Percentiles rank a stretch among this genome's conserved stretches.
phyloP scores from a whole-genome alignment of 2,113 vertebrate species.

The Ovibos moschatus region DNA sequence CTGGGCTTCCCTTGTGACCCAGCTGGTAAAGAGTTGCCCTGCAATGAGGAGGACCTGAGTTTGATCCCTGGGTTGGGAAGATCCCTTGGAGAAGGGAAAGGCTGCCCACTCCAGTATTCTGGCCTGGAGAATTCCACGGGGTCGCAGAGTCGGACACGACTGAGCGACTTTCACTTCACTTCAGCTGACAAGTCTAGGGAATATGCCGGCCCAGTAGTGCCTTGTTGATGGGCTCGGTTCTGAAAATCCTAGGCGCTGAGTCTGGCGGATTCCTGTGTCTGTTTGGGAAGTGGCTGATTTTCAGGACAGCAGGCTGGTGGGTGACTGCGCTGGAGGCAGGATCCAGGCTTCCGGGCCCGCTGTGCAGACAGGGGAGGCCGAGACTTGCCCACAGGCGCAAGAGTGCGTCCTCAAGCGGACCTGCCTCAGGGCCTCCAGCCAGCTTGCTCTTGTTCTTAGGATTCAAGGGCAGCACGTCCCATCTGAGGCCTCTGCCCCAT shows the following conservation, averaged over 20 bases:
- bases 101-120: background rate
- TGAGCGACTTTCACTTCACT: background rate
- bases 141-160: background rate
- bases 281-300: background rate
- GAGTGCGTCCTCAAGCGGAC: rapidly evolving
- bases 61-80: background rate
- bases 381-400: background rate
- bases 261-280: background rate
- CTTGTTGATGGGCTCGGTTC: background rate
- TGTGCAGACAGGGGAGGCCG: background rate
- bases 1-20: background rate
- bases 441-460: background rate
- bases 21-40: background rate
- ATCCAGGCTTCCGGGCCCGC: no score
- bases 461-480: background rate
- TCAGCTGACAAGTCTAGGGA: background rate
- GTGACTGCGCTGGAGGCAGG: background rate
- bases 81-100: background rate
- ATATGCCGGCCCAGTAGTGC: background rate
- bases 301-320: background rate
- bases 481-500: background rate
- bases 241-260: background rate
- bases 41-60: background rate
- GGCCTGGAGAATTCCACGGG: background rate
- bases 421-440: background rate